These are phyloP conservation scores for Camelus dromedarius DNA, from an alignment of 2,113 vertebrate species.

Conservation along the genomic window DNA sequence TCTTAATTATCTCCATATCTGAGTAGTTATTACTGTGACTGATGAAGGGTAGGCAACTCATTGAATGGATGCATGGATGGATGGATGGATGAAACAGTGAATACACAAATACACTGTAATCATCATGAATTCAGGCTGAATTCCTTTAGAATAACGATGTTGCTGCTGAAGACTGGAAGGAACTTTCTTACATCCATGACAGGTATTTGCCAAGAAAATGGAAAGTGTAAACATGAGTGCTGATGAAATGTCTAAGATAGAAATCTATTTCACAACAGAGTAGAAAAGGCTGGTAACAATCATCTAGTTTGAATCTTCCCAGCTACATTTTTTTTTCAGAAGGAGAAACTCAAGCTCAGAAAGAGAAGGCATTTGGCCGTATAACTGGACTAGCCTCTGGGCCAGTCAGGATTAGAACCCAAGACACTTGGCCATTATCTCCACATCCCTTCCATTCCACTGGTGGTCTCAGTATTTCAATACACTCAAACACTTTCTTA, in stretches of 20 bases:
- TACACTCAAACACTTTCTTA: not conserved
- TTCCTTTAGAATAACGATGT: constrained; percentile 41
- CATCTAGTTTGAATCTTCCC: not conserved
- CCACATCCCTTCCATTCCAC: not conserved
- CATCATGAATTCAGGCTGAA: not conserved
- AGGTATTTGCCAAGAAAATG: not conserved
- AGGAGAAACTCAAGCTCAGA: not conserved
- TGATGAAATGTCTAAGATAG: not conserved
- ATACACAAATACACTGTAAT: not conserved
- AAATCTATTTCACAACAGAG: constrained; percentile 32
- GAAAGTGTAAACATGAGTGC: not conserved
- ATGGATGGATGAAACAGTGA: not conserved
- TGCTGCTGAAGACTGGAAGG: not conserved
- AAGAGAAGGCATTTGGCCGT: not conserved
- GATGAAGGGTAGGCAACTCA: not conserved
- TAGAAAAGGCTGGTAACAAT: not conserved
- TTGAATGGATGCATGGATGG: not conserved
- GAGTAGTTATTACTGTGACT: not conserved
- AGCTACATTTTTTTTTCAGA: not conserved
- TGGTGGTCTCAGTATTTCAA: not conserved
- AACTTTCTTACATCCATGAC: not conserved
- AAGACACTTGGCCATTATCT: not conserved
- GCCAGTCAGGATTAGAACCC: not conserved
- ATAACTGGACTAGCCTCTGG: not conserved
- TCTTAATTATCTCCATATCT: not conserved